Evolutionary conservation across 2,888 invertebrate genomes (phyloP), one percentile per base, ranked within the genome.

Genomic region (Agapetus fuscipes): DNA sequence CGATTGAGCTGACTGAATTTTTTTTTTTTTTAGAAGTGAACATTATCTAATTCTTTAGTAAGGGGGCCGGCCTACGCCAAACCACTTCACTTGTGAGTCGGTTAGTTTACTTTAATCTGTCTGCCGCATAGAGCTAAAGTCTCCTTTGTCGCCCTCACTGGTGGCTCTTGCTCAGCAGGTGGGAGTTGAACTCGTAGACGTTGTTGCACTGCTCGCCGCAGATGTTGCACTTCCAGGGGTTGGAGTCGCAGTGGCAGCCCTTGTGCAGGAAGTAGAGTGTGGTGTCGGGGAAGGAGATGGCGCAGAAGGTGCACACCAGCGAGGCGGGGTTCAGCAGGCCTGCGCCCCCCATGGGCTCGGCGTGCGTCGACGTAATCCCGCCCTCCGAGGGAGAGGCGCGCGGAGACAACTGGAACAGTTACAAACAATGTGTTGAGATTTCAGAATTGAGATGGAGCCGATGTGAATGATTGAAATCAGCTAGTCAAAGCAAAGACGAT

Each of bases 231-330:
- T 93, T 93, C 77, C 77, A 96, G 1, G 96, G 95, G 67, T 95
- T 94, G 51, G 89, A 86, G 59, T 93, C 91, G 52, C 94, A 94
- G 69, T 97, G 96, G 61, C 96, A 90, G 51, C 95, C 95, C 70
- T 95, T 95, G 72, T 97, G 96, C 49, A 97, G 75, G 67, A 95
- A 91, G 67, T 94, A 95, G 40, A 96, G 74, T 1, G 95, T 96
- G 57, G 90, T 88, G 65, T 97, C 95, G 25, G 91, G 90, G 67
- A 94, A 97, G 32, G 86, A 80, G 55, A 97, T 93, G 52, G 89
- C 85, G 66, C 96, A 97, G 64, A 87, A 90, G 15, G 82, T 73
- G 64, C 95, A 95, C 53, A 87, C 83, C 34, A 87, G 72, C 20
- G 73, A 62, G 15, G 75, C 57, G 2, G 75, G 67, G 51, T 66